These are phyloP conservation scores for Charadrius vociferus DNA, from an alignment of 2,113 vertebrate genomes.

Conservation along the genomic window DNA sequence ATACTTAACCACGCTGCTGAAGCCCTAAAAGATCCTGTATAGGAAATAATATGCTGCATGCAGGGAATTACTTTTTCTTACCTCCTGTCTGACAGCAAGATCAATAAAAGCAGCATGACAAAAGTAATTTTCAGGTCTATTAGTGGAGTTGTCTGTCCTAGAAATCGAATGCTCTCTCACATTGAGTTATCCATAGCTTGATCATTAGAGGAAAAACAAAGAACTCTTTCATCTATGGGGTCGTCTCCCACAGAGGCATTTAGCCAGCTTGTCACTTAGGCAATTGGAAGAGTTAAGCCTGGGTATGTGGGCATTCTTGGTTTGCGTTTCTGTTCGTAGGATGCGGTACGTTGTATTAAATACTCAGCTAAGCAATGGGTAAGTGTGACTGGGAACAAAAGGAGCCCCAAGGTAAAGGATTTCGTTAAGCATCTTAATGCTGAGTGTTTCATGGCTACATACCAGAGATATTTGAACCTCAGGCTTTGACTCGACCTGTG, in stretches of 20 bases:
- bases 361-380: background rate
- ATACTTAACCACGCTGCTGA: background rate
- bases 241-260: background rate
- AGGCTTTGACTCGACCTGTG: background rate
- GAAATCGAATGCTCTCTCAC: background rate
- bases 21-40: background rate
- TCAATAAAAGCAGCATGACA: background rate
- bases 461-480: background rate
- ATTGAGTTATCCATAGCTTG: background rate
- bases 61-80: background rate
- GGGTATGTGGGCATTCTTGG: background rate
- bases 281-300: background rate
- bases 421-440: background rate
- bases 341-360: background rate
- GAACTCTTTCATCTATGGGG: background rate
- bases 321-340: background rate
- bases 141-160: background rate
- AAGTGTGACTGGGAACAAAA: background rate
- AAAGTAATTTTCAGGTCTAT: background rate
- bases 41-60: background rate
- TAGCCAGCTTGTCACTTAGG: background rate
- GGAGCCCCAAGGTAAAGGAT: background rate
- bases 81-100: background rate
- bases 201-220: background rate
- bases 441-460: background rate